These are phyloP conservation scores for Drosophila rufa DNA, from an alignment of 1,140 invertebrate species.

Conservation along the genomic window DNA sequence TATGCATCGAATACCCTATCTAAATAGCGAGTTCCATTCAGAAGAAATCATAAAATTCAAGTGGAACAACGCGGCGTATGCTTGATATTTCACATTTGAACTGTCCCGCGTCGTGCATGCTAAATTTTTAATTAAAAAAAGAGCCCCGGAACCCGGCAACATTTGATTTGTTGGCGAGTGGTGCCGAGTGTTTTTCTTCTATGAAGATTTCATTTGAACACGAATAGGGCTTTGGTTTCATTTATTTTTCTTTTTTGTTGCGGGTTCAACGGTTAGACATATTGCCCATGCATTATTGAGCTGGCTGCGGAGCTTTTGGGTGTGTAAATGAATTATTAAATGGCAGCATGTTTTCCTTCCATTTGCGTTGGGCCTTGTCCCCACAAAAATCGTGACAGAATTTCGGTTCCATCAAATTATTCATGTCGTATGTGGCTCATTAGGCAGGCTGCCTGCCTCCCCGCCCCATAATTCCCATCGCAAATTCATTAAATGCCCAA, in stretches of 20 bases:
- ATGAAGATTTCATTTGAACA: constrained; percentile 12
- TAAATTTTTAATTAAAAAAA: constrained; percentile 66
- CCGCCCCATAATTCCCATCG: neutral
- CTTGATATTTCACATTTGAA: constrained; percentile 65
- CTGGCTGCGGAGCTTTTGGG: constrained; percentile 22
- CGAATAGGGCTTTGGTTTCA: constrained; percentile 15
- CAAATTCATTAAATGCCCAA: constrained; percentile 31
- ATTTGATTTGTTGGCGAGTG: constrained; percentile 23
- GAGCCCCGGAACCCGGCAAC: neutral
- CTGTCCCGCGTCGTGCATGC: constrained; percentile 6
- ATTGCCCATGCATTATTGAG: constrained; percentile 39
- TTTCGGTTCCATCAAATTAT: constrained; percentile 21
- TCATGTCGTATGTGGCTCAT: constrained; percentile 37
- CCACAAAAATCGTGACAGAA: constrained; percentile 1
- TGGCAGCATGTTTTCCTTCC: constrained; percentile 3
- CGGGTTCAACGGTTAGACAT: constrained; percentile 12
- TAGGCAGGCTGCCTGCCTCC: constrained; percentile 10
- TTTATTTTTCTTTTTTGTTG: neutral
- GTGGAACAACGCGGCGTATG: constrained; percentile 55
- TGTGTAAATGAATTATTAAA: constrained; percentile 31
- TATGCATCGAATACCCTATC: neutral
- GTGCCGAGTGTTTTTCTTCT: constrained; percentile 16
- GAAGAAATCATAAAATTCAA: constrained; percentile 33
- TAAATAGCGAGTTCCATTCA: constrained; percentile 43
- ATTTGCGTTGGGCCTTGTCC: neutral